Percentiles rank a stretch among this genome's conserved stretches.
Conservation (phyloP, 2,888 invertebrate species). For the Scaptomyza caliginosa region DNA sequence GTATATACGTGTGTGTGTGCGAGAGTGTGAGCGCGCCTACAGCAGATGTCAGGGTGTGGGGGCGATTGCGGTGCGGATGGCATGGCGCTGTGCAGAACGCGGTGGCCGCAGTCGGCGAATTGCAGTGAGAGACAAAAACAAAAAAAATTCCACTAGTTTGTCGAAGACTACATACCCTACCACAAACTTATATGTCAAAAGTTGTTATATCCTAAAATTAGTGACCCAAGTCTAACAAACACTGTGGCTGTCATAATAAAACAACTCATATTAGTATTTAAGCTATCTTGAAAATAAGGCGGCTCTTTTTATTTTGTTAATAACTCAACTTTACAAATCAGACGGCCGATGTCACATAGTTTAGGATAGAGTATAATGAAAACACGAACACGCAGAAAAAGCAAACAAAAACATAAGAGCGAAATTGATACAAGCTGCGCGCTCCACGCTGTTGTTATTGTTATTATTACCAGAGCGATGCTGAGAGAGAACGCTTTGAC, state of each 20-base stretch:
- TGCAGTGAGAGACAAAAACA: slow-evolving; percentile 71
- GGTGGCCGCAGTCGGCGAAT: slow-evolving; percentile 67
- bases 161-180: slow-evolving; percentile 31
- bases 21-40: slow-evolving; percentile 56
- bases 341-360: not conserved
- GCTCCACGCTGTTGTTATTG: slow-evolving; percentile 45
- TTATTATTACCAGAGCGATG: slow-evolving; percentile 55
- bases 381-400: slow-evolving; percentile 72
- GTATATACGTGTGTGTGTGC: slow-evolving; percentile 21
- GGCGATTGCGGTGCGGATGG: slow-evolving; percentile 31
- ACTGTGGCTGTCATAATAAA: too few relatives aligned
- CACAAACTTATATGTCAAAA: not conserved
- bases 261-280: not conserved
- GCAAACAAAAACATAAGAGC: slow-evolving; percentile 74
- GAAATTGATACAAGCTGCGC: slow-evolving; percentile 67
- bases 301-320: not conserved
- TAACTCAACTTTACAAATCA: slow-evolving; percentile 1
- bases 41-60: slow-evolving; percentile 31
- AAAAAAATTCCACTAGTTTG: slow-evolving; percentile 23
- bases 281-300: not conserved
- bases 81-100: slow-evolving; percentile 59
- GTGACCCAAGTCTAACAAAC: not conserved
- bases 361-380: slow-evolving; percentile 47
- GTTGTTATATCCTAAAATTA: not conserved
- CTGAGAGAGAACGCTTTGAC: slow-evolving; percentile 48